Percentiles rank a stretch among this genome's conserved stretches.
phyloP scores from a whole-genome alignment of 2,797 vertebrate genomes.

The Ctenopoma multispine region DNA sequence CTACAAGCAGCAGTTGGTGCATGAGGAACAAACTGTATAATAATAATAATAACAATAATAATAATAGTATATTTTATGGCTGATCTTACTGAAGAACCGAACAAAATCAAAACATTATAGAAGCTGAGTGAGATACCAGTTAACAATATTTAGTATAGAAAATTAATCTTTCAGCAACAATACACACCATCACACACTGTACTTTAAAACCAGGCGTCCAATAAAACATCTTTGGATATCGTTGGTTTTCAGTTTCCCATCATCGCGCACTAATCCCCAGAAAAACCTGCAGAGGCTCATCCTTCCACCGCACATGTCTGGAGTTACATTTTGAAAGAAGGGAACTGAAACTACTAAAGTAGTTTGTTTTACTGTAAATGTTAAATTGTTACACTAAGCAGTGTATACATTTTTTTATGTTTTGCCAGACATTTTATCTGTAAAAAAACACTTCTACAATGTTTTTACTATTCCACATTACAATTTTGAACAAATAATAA shows the following conservation, averaged over 20 bases:
- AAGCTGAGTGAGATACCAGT: too few relatives aligned
- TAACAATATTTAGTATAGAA: too few relatives aligned
- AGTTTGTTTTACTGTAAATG: neutral
- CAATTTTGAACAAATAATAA: neutral
- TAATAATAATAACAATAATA: too few relatives aligned
- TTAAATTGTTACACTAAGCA: too few relatives aligned
- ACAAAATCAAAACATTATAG: too few relatives aligned
- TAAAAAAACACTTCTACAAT: neutral
- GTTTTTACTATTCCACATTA: neutral
- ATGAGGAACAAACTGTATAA: too few relatives aligned
- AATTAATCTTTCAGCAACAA: too few relatives aligned
- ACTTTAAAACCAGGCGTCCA: neutral
- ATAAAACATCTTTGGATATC: neutral
- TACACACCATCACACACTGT: neutral
- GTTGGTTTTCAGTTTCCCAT: conserved; percentile 4
- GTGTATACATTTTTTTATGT: too few relatives aligned
- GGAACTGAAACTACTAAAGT: neutral
- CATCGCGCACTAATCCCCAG: neutral
- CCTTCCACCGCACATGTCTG: neutral
- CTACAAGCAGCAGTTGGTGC: too few relatives aligned
- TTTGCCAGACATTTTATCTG: neutral
- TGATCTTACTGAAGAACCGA: too few relatives aligned
- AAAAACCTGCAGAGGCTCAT: conserved; percentile 8
- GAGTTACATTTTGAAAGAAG: neutral
- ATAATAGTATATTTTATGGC: too few relatives aligned